Evolutionary conservation across 2,888 invertebrate genomes (phyloP).

Genomic region (Nipponacmea schrenckii): DNA sequence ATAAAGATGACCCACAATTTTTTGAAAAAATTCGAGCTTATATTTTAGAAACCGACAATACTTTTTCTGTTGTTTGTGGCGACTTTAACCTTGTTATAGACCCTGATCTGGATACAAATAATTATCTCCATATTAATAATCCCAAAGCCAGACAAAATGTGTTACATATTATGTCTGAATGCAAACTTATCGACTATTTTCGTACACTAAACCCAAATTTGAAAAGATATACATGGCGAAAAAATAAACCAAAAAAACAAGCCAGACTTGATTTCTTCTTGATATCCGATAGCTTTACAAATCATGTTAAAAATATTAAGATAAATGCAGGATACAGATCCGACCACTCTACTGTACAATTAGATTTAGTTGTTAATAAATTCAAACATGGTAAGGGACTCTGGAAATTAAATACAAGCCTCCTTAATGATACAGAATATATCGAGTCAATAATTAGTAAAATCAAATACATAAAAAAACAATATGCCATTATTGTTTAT

Average conservation of each 20-base stretch:
- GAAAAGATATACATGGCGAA: too few relatives aligned
- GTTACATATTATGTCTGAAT: too few relatives aligned
- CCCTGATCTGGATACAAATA: too few relatives aligned
- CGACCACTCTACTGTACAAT: constrained; percentile 14
- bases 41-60: too few relatives aligned
- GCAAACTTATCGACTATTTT: too few relatives aligned
- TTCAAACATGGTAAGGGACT: constrained; percentile 10
- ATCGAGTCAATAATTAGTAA: background rate
- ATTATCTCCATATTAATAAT: too few relatives aligned
- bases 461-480: background rate
- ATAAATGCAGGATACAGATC: constrained; percentile 15
- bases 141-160: too few relatives aligned
- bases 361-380: constrained; percentile 11
- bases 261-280: constrained; percentile 15
- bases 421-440: constrained; percentile 6
- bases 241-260: background rate
- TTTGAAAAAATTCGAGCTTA: background rate
- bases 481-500: background rate
- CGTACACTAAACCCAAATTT: too few relatives aligned
- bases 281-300: constrained; percentile 6
- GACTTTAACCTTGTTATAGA: too few relatives aligned
- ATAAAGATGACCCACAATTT: background rate
- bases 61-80: too few relatives aligned
- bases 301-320: background rate
- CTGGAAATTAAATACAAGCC: constrained; percentile 15